Evolutionary conservation across 2,888 invertebrate species (phyloP).

Genomic region (Cloeon dipterum): DNA sequence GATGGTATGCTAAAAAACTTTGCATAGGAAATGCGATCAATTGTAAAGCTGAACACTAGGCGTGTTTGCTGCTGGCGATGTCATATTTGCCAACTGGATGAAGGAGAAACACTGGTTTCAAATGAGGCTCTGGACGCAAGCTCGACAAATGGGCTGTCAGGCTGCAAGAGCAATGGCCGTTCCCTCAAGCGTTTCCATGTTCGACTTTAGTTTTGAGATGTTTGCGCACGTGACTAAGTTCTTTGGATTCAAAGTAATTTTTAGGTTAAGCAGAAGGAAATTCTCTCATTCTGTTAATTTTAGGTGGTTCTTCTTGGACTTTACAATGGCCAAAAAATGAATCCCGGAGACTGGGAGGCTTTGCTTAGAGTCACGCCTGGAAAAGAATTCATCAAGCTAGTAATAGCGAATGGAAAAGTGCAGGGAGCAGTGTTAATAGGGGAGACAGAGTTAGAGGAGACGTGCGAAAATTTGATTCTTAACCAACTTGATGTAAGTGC

Average conservation of each 20-base stretch:
- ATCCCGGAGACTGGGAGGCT: slow-evolving; percentile 51
- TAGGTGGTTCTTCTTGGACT: slow-evolving; percentile 53
- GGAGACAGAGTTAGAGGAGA: slow-evolving; percentile 92
- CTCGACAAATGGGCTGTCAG: slow-evolving; percentile 89
- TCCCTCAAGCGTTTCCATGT: slow-evolving; percentile 26
- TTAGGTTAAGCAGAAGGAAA: too few relatives aligned
- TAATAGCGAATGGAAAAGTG: slow-evolving; percentile 51
- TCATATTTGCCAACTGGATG: slow-evolving; percentile 61
- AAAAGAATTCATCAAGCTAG: slow-evolving; percentile 65
- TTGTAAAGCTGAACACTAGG: neutral
- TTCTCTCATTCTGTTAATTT: too few relatives aligned
- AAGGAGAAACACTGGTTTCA: slow-evolving; percentile 62
- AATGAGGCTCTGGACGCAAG: slow-evolving; percentile 95
- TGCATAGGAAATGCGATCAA: neutral
- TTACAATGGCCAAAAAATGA: slow-evolving; percentile 78
- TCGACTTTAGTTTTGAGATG: slow-evolving; percentile 93
- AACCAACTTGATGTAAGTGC: slow-evolving; percentile 75
- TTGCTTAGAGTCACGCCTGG: slow-evolving; percentile 62
- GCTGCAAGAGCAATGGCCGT: slow-evolving; percentile 76
- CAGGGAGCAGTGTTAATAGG: slow-evolving; percentile 92
- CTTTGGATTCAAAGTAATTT: slow-evolving; percentile 67
- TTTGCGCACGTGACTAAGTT: slow-evolving; percentile 92
- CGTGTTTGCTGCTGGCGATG: slow-evolving; percentile 91
- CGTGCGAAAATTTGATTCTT: slow-evolving; percentile 90
- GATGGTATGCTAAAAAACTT: slow-evolving; percentile 21